Percentiles rank a stretch among this genome's conserved stretches.
These are phyloP conservation scores for Oscheius onirici DNA, from an alignment of 2,888 invertebrate species.

Conservation along the genomic window DNA sequence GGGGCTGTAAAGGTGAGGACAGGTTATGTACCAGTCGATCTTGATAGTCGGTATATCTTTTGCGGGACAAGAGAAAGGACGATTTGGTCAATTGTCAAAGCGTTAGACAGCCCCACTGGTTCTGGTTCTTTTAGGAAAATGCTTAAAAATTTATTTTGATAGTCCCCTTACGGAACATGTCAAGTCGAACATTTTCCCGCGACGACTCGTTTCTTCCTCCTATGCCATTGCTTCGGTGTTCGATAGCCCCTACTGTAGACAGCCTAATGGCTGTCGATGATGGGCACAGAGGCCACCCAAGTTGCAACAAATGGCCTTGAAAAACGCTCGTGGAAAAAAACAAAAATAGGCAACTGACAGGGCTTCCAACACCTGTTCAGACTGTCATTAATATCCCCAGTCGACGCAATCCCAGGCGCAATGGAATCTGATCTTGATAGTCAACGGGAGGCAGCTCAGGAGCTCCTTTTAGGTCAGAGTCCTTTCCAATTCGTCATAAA, in stretches of 20 bases:
- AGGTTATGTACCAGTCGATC: neutral
- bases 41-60: too few species aligned
- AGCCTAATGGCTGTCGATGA: slow-evolving; percentile 26
- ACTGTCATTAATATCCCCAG: slow-evolving; percentile 27
- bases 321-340: neutral
- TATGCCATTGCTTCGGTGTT: slow-evolving; percentile 28
- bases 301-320: slow-evolving; percentile 15
- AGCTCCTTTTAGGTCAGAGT: too few species aligned
- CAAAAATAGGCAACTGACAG: slow-evolving; percentile 16
- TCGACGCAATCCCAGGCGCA: slow-evolving; percentile 4
- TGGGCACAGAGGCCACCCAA: slow-evolving; percentile 14
- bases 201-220: slow-evolving; percentile 7
- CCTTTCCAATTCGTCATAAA: too few species aligned
- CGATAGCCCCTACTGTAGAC: slow-evolving; percentile 32
- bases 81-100: too few species aligned
- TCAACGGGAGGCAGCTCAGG: too few species aligned
- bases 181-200: slow-evolving; percentile 27
- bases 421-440: neutral
- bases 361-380: slow-evolving; percentile 25
- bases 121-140: too few species aligned
- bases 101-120: too few species aligned
- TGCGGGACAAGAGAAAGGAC: too few species aligned
- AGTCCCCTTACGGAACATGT: slow-evolving; percentile 20
- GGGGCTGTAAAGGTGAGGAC: slow-evolving; percentile 13
- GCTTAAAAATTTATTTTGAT: too few species aligned